Percentiles rank a stretch among this genome's conserved stretches.
Evolutionary conservation across 1,140 invertebrate species (phyloP).

Genomic region (Sitodiplosis mosellana): DNA sequence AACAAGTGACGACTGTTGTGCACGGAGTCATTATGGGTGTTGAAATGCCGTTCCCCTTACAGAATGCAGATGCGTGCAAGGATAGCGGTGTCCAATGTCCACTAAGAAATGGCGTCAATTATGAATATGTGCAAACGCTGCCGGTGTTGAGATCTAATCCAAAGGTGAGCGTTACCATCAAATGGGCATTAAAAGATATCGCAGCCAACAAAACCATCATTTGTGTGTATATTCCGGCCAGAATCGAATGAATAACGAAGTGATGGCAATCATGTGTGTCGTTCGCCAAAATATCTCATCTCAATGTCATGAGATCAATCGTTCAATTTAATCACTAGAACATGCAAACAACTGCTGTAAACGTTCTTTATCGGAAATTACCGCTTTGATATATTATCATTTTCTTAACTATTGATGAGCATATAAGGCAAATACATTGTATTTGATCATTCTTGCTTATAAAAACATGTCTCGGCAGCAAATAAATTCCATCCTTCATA

Average conservation of each 20-base stretch:
- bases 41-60: slow-evolving; percentile 47
- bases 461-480: too few species aligned
- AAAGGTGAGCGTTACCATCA: slow-evolving; percentile 42
- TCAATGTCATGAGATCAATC: too few species aligned
- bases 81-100: slow-evolving; percentile 46
- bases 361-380: too few species aligned
- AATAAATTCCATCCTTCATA: too few species aligned
- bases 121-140: slow-evolving; percentile 38
- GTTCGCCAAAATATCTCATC: too few species aligned
- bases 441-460: too few species aligned
- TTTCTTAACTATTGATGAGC: too few species aligned
- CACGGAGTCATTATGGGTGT: slow-evolving; percentile 49
- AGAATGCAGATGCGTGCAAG: slow-evolving; percentile 45
- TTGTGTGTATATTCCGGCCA: slow-evolving; percentile 45
- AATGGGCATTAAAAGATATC: slow-evolving; percentile 48
- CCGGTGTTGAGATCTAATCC: slow-evolving; percentile 43
- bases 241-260: slow-evolving; percentile 26
- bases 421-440: too few species aligned
- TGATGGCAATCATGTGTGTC: too few species aligned
- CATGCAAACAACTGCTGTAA: too few species aligned
- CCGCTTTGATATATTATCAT: too few species aligned
- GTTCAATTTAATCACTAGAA: too few species aligned
- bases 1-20: slow-evolving; percentile 33
- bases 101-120: slow-evolving; percentile 31
- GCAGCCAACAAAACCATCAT: slow-evolving; percentile 34